Percentiles rank a stretch among this genome's conserved stretches.
Conservation (phyloP, 2,113 vertebrate species). For the Odobenus rosmarus region DNA sequence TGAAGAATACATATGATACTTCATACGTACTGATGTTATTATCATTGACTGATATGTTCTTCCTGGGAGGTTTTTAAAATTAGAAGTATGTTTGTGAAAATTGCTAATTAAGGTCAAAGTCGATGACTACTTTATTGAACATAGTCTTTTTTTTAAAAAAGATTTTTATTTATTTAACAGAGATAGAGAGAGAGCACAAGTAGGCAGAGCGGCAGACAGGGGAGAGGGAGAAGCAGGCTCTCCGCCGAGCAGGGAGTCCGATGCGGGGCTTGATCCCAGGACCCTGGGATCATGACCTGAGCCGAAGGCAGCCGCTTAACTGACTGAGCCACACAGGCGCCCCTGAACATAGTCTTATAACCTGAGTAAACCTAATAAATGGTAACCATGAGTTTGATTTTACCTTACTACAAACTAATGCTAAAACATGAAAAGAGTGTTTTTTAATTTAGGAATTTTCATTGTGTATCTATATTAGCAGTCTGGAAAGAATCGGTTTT, state of each 20-base stretch:
- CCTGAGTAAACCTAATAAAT: neutral
- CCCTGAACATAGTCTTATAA: neutral
- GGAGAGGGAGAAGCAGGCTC: no score
- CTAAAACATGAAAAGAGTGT: neutral
- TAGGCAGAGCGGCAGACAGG: no score
- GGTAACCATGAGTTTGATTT: neutral
- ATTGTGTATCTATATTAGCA: neutral
- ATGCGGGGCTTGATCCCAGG: no score
- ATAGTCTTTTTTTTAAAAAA: neutral
- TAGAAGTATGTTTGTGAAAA: neutral
- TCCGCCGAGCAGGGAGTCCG: no score
- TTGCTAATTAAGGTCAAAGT: neutral
- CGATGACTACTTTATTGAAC: neutral
- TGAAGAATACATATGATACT: neutral
- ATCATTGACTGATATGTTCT: neutral
- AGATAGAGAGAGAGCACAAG: no score
- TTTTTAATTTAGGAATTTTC: neutral
- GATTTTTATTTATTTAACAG: no score
- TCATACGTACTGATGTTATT: neutral
- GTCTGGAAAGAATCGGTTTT: neutral
- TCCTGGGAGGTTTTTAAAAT: neutral
- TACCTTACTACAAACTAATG: neutral
- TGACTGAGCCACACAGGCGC: no score
- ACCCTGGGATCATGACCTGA: no score
- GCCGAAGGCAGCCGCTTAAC: no score